phyloP scores from a whole-genome alignment of 2,113 vertebrate species.

The Phyllostomus discolor region DNA sequence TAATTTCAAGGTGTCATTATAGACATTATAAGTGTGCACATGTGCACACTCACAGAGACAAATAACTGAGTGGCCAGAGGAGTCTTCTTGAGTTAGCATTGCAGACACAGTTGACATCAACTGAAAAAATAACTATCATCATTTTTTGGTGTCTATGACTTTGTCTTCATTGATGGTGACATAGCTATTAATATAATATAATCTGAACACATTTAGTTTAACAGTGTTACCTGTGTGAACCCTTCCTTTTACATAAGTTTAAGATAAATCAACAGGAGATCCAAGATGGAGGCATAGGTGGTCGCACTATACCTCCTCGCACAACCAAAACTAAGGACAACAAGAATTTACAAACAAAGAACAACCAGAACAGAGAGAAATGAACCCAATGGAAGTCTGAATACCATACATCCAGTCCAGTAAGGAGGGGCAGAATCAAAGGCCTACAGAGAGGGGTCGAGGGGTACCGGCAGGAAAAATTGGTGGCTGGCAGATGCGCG shows the following conservation, averaged over 20 bases:
- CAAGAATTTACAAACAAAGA: no score
- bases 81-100: not conserved
- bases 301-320: no score
- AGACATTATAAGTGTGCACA: not conserved
- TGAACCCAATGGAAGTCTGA: no score
- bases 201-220: not conserved
- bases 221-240: not conserved
- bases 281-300: no score
- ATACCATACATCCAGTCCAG: no score
- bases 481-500: no score
- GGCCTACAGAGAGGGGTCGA: no score
- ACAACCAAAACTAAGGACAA: no score
- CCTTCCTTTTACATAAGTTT: not conserved
- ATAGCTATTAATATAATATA: not conserved
- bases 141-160: not conserved
- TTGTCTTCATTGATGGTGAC: not conserved
- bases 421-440: no score
- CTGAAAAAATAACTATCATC: not conserved
- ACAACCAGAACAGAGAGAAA: no score
- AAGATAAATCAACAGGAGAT: not conserved
- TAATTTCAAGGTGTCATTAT: not conserved
- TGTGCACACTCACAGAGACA: not conserved
- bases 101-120: not conserved
- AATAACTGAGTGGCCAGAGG: not conserved
- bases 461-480: no score